A percentile compares a stretch with the other conserved stretches of the same genome.
Conservation (phyloP, 1,140 invertebrate species). For the Calycopis cecrops region DNA sequence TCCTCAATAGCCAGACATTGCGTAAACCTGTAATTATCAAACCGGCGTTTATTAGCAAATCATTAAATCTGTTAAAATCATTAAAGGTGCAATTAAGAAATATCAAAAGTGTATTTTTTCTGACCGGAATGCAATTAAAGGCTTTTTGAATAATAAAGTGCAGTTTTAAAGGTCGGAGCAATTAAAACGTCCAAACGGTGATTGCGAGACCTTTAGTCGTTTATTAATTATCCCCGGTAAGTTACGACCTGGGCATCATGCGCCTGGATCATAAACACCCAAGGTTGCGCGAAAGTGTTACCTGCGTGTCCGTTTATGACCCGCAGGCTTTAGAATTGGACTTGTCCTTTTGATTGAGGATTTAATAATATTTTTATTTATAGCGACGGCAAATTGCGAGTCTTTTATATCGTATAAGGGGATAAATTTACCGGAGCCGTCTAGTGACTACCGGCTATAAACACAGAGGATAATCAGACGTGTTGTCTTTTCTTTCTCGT, state of each 20-base stretch:
- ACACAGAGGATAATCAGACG: too few species aligned
- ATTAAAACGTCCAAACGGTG: constrained; percentile 54
- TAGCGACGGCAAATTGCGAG: too few species aligned
- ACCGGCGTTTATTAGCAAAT: constrained; percentile 11
- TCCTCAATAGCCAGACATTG: neutral
- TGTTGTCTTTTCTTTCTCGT: too few species aligned
- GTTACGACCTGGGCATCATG: constrained; percentile 9
- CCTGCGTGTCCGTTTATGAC: too few species aligned
- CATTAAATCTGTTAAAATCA: constrained; percentile 19
- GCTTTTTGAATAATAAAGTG: constrained; percentile 36
- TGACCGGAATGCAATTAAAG: constrained; percentile 51
- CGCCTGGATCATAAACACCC: too few species aligned
- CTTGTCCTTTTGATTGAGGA: too few species aligned
- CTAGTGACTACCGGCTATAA: too few species aligned
- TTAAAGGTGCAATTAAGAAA: constrained; percentile 28
- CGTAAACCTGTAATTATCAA: constrained; percentile 1
- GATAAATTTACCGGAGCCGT: too few species aligned
- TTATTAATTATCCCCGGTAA: constrained; percentile 30
- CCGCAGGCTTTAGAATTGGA: too few species aligned
- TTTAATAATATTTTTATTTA: too few species aligned
- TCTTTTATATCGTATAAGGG: too few species aligned
- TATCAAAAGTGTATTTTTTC: constrained; percentile 37
- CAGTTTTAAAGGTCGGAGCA: constrained; percentile 60
- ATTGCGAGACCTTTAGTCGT: constrained; percentile 34
- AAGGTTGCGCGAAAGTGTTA: too few species aligned